Conservation (phyloP, 2,888 invertebrate species). For the Amphipoea lucens region DNA sequence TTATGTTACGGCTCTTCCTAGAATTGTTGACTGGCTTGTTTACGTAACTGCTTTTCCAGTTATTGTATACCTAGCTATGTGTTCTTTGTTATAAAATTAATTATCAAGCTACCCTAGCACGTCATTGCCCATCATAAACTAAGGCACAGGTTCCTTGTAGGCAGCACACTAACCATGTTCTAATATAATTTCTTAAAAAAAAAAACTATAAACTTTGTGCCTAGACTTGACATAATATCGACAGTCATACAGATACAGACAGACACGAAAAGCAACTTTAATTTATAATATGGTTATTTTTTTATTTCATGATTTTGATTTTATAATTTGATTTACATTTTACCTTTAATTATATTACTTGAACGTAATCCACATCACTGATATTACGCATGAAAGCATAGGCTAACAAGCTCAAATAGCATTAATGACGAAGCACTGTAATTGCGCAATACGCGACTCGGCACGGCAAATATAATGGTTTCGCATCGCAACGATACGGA, state of each 20-base stretch:
- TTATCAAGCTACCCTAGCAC: background rate
- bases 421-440: conserved; percentile 22
- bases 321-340: background rate
- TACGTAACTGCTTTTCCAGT: background rate
- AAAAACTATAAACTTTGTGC: background rate
- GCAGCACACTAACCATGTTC: background rate
- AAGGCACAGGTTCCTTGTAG: too few relatives aligned
- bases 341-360: background rate
- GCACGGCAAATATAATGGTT: conserved; percentile 24
- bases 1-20: background rate
- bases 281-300: background rate
- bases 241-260: background rate
- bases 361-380: conserved; percentile 3
- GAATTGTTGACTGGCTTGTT: background rate
- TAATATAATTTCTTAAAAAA: background rate
- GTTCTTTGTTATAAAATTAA: conserved; percentile 2
- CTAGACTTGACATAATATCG: too few relatives aligned
- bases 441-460: conserved; percentile 12
- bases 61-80: background rate
- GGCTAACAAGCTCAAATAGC: conserved; percentile 32
- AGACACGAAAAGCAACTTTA: background rate
- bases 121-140: background rate
- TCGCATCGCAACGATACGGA: conserved; percentile 5
- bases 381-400: conserved; percentile 18
- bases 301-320: too few relatives aligned